Evolutionary conservation across 2,888 invertebrate genomes (phyloP), one percentile per base, ranked within the genome.

Genomic region (Drosophila limbata): DNA sequence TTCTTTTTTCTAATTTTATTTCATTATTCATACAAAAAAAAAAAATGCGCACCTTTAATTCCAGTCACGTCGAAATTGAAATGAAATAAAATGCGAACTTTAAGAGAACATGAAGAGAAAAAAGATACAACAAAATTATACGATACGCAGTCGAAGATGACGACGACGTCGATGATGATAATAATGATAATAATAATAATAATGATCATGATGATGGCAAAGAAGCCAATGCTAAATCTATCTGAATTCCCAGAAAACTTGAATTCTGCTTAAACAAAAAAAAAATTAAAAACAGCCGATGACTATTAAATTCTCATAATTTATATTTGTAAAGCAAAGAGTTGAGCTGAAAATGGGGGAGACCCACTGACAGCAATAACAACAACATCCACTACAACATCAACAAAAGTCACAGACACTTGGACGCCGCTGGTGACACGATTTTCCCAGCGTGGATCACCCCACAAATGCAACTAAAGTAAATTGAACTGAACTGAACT

Each of bases 231-330:
- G 44, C 33, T 44, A 44, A 56, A 35, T 56, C 55, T 35, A 55
- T 44, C 33, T 8, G 33, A 35, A 45, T 44, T 56, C 44, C 44
- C 55, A 33, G 33, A 45, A 50, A 60, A 42, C 31, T 25, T 19
- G 50, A 47, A 33, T 66, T 55, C 56, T 13, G 19, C n/a, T 44
- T 48, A 64, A 73, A 25, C 25, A 25, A 1, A n/a, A 15, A 15
- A 28, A 39, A 52, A 11, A n/a, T 17, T 35, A 21, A 10, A 56
- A 31, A 5, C 15, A 31, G 64, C 73, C 56, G 64, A 78, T 84
- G 85, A 79, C 79, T 70, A 53, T 68, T 85, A 74, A 88, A 72
- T 71, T 61, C 66, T 50, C 69, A 76, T 81, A 56, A 81, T 78
- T 88, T 73, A 62, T 76, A 63, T 75, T 80, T 78, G 68, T 63